These are phyloP conservation scores for Pachyrhynchus sulphureomaculatus DNA, from an alignment of 1,140 invertebrate genomes.

Conservation along the genomic window DNA sequence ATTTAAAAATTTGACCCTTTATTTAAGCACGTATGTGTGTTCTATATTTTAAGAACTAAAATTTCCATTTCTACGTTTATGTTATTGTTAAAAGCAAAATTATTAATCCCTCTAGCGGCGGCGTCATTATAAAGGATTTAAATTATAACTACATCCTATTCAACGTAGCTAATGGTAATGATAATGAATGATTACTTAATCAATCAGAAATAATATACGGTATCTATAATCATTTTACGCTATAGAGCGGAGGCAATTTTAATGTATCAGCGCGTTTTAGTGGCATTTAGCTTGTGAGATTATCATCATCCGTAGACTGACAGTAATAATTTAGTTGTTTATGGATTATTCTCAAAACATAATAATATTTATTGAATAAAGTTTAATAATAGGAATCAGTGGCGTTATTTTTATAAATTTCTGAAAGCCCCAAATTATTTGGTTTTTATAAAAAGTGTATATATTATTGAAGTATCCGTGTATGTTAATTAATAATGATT, in stretches of 20 bases:
- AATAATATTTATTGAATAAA: no score
- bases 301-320: no score
- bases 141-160: background rate
- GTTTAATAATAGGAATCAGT: background rate
- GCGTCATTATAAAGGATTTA: background rate
- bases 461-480: no score
- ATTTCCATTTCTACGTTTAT: no score
- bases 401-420: background rate
- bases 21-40: no score
- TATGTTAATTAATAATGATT: no score
- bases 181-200: constrained; percentile 2
- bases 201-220: background rate
- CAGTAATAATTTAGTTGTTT: background rate
- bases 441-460: no score
- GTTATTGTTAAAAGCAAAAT: background rate
- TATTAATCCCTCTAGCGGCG: background rate
- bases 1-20: no score
- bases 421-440: no score
- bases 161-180: background rate
- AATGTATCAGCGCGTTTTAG: background rate
- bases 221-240: background rate
- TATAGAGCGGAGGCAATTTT: background rate
- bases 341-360: background rate
- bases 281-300: background rate
- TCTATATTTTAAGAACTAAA: no score